Conservation (phyloP, 1,140 invertebrate species). For the Babylonia areolata region DNA sequence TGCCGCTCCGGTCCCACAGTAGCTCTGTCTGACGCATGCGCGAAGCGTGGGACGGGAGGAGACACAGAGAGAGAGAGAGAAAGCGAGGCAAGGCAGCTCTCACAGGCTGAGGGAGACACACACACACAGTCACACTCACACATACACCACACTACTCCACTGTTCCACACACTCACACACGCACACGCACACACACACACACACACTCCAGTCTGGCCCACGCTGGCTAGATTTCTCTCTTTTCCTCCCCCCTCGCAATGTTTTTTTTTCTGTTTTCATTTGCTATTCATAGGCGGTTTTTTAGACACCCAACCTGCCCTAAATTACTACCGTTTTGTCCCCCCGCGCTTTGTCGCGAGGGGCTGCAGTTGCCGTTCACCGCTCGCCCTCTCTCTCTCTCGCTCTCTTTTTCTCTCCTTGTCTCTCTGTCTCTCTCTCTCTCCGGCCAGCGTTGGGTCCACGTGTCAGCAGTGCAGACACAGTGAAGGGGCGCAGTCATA, state of each 20-base stretch:
- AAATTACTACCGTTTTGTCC: neutral
- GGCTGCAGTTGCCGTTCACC: neutral
- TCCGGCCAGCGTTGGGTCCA: neutral
- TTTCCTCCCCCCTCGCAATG: neutral
- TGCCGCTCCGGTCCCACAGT: constrained; percentile 29
- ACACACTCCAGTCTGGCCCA: neutral
- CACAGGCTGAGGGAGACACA: neutral
- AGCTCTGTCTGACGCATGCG: constrained; percentile 39
- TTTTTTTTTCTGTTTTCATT: neutral
- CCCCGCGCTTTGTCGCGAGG: neutral
- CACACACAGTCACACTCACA: neutral
- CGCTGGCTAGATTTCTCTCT: neutral
- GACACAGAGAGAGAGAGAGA: constrained; percentile 5
- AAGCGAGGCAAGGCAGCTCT: neutral
- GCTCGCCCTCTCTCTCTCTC: neutral
- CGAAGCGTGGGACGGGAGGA: neutral
- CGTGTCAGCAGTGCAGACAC: neutral
- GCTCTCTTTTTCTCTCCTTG: neutral
- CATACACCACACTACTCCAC: too few species aligned
- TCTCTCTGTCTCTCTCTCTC: too few species aligned
- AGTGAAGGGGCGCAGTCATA: neutral
- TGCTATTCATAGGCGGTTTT: neutral
- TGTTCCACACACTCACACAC: neutral
- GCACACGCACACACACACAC: neutral
- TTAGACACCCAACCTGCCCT: neutral